Evolutionary conservation across 2,888 invertebrate species (phyloP).

Genomic region (Eristalis pertinax): DNA sequence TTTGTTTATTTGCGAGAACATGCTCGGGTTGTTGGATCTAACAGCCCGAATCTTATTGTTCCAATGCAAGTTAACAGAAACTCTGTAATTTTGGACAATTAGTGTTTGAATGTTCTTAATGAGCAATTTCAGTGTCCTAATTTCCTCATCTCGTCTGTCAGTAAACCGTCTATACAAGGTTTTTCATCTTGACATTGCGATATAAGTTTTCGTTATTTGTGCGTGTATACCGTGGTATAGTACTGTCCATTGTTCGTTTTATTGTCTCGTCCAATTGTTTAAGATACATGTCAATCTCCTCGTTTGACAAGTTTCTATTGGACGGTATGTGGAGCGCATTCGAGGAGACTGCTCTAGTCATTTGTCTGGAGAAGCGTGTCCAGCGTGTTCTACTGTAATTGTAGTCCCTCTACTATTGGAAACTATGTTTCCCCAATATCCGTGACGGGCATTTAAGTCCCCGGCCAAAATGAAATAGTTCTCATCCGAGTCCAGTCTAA

Average conservation of each 20-base stretch:
- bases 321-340: no score
- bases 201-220: no score
- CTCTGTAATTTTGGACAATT: neutral
- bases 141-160: neutral
- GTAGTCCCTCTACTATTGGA: no score
- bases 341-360: no score
- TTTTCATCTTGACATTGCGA: neutral
- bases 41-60: neutral
- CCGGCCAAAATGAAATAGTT: constrained; percentile 22
- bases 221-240: no score
- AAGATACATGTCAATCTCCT: neutral
- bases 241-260: neutral
- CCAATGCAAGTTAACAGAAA: neutral
- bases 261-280: neutral
- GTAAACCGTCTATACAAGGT: neutral
- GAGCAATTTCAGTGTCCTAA: neutral
- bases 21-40: neutral
- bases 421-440: no score
- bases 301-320: no score
- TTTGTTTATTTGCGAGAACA: neutral
- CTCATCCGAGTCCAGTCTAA: neutral
- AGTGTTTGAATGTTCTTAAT: no score
- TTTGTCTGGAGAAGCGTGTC: no score
- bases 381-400: no score
- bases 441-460: no score